phyloP scores from a whole-genome alignment of 2,888 invertebrate species.

The Sylvicola cinctus region DNA sequence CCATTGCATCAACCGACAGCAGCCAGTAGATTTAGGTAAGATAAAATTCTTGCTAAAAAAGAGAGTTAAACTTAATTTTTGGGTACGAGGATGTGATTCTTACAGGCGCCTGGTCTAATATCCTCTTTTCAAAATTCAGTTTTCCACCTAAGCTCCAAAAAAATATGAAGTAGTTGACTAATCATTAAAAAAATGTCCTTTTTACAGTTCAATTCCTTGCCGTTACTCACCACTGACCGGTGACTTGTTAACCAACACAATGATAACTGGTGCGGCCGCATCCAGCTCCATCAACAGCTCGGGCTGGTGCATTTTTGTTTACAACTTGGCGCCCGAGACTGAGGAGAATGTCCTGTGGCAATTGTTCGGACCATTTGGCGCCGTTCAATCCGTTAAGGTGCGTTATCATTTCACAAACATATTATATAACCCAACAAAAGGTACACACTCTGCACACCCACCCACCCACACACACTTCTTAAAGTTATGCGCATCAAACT shows the following conservation, averaged over 20 bases:
- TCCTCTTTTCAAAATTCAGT: slow-evolving; percentile 19
- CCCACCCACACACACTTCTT: too few species aligned
- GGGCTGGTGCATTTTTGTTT: slow-evolving; percentile 72
- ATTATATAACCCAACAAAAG: too few species aligned
- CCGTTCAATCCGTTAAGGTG: slow-evolving; percentile 93
- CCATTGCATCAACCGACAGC: slow-evolving; percentile 9
- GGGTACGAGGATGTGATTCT: too few species aligned
- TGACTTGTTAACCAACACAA: slow-evolving; percentile 51
- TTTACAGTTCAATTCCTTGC: too few species aligned
- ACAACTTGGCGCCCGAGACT: slow-evolving; percentile 87
- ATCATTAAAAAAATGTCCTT: too few species aligned
- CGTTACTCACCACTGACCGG: slow-evolving; percentile 73
- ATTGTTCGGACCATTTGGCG: slow-evolving; percentile 92
- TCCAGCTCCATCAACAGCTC: slow-evolving; percentile 67
- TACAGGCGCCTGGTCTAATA: too few species aligned
- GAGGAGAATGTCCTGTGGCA: slow-evolving; percentile 95
- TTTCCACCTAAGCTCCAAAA: slow-evolving; percentile 17
- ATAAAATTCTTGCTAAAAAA: too few species aligned
- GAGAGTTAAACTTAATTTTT: too few species aligned
- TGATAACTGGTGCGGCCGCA: slow-evolving; percentile 59
- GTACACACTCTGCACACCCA: too few species aligned
- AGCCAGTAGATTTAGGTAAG: slow-evolving; percentile 24
- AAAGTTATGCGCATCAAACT: too few species aligned
- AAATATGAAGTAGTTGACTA: too few species aligned
- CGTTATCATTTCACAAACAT: too few species aligned